A percentile compares a stretch with the other conserved stretches of the same genome.
Conservation (phyloP, 2,888 invertebrate species). For the Apodemia arnacis region DNA sequence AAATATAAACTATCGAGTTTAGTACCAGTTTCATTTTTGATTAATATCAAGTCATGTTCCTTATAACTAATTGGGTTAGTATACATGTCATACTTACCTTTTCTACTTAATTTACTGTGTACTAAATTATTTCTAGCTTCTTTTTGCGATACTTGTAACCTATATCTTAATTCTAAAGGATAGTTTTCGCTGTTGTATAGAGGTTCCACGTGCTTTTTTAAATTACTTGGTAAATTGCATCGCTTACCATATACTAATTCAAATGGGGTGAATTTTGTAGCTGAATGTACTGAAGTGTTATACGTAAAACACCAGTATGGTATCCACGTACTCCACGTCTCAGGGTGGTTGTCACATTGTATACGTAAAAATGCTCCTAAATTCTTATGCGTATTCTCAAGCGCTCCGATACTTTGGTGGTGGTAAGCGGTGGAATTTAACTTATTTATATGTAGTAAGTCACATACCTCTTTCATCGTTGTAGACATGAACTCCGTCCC, state of each 20-base stretch:
- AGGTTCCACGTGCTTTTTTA: conserved; percentile 63
- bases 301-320: conserved; percentile 74
- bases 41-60: conserved; percentile 29
- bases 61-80: conserved; percentile 56
- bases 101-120: conserved; percentile 46
- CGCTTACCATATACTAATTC: conserved; percentile 71
- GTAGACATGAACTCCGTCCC: too few species aligned
- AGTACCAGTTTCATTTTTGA: background rate
- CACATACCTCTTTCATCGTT: conserved; percentile 50
- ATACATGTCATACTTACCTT: conserved; percentile 6
- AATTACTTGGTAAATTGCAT: conserved; percentile 50
- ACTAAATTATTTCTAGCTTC: conserved; percentile 70
- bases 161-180: conserved; percentile 63
- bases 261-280: conserved; percentile 57
- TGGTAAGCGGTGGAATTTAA: conserved; percentile 46
- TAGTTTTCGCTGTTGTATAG: conserved; percentile 55
- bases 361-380: conserved; percentile 40
- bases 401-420: conserved; percentile 40
- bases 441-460: conserved; percentile 49
- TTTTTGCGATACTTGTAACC: conserved; percentile 60
- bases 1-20: conserved; percentile 16
- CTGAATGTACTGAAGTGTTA: conserved; percentile 42
- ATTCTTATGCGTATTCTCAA: conserved; percentile 48
- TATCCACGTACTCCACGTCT: conserved; percentile 67
- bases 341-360: conserved; percentile 43